Conservation (phyloP, 2,113 vertebrate species). For the Typhlomys cinereus region DNA sequence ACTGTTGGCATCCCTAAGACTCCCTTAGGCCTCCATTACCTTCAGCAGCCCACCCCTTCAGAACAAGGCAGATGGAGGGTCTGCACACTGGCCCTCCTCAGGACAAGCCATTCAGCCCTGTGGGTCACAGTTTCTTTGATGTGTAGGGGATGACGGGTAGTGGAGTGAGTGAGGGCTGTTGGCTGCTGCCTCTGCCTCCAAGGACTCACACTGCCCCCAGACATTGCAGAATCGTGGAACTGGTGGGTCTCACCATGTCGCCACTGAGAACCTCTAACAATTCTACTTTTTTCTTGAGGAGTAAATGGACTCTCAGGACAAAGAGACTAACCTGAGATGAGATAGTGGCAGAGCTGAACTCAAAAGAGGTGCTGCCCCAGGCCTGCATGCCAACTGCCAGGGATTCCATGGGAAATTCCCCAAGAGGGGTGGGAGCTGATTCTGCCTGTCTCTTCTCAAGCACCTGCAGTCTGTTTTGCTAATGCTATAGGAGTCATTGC, state of each 20-base stretch:
- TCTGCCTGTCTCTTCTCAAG: background rate
- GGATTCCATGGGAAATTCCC: constrained; percentile 7
- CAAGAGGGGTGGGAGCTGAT: background rate
- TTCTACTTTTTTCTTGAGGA: background rate
- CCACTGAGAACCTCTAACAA: background rate
- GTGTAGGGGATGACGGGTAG: too few species aligned
- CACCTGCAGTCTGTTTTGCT: constrained; percentile 10
- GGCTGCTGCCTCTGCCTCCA: background rate
- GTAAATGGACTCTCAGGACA: background rate
- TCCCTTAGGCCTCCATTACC: background rate
- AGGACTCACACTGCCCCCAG: too few species aligned
- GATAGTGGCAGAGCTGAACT: background rate
- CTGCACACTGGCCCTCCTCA: background rate
- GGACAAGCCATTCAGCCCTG: background rate
- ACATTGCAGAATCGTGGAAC: background rate
- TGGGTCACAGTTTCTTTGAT: background rate
- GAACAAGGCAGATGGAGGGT: background rate
- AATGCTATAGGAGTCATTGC: constrained; percentile 6
- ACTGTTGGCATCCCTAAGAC: background rate
- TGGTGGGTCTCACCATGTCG: background rate
- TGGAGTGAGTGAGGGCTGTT: background rate
- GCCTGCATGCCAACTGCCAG: background rate
- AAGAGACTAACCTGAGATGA: background rate
- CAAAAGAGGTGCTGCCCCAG: background rate
- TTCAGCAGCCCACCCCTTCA: background rate